phyloP scores from a whole-genome alignment of 2,113 vertebrate species.

The Alces alces region DNA sequence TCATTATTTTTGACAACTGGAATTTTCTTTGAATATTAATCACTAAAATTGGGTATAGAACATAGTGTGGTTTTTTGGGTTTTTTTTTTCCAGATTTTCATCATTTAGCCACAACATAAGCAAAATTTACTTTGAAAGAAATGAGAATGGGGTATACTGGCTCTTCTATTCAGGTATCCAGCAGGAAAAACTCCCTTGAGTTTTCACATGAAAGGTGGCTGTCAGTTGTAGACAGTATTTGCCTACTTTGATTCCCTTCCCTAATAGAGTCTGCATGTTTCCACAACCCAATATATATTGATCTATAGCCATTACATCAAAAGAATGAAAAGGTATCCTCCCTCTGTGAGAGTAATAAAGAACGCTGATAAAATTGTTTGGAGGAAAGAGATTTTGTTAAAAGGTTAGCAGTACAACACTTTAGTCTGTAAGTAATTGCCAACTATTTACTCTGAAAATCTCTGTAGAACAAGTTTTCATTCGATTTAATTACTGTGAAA shows the following conservation, averaged over 20 bases:
- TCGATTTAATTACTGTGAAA: slow-evolving; percentile 17
- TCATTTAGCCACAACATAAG: neutral
- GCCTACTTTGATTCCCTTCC: neutral
- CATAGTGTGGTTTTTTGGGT: neutral
- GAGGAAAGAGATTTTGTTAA: neutral
- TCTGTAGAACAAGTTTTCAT: neutral
- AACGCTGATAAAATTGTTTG: neutral
- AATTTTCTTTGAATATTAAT: neutral
- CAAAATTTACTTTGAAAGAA: neutral
- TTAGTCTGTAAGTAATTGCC: neutral
- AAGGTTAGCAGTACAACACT: neutral
- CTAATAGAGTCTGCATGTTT: neutral
- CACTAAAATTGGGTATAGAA: neutral
- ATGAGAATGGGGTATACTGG: neutral
- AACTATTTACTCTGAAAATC: slow-evolving; percentile 22
- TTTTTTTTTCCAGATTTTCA: neutral
- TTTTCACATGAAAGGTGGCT: neutral
- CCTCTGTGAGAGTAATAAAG: neutral
- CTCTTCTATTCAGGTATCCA: neutral
- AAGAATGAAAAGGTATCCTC: neutral
- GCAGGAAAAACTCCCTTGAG: neutral
- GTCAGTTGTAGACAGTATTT: neutral
- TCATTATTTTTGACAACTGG: neutral
- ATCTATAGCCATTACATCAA: neutral
- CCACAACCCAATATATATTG: neutral